A percentile compares a stretch with the other conserved stretches of the same genome.
Evolutionary conservation across 2,888 invertebrate genomes (phyloP).

Genomic region (Flexamia atlantica): DNA sequence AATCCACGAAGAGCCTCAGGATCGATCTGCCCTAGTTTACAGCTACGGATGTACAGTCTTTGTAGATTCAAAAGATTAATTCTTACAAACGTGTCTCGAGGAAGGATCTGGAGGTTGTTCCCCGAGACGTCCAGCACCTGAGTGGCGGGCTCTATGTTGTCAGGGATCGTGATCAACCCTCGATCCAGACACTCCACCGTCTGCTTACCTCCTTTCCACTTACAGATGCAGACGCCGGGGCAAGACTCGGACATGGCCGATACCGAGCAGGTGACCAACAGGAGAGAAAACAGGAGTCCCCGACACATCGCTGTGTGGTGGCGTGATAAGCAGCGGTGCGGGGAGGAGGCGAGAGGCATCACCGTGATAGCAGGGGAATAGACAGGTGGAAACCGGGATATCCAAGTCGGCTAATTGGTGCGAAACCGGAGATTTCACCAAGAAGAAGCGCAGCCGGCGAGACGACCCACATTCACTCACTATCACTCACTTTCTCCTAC

Average conservation of each 20-base stretch:
- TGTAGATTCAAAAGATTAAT: slow-evolving; percentile 92
- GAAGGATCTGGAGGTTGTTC: slow-evolving; percentile 90
- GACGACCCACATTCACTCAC: slow-evolving; percentile 44
- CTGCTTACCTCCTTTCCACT: slow-evolving; percentile 96
- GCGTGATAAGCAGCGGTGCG: slow-evolving; percentile 44
- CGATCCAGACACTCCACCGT: slow-evolving; percentile 94
- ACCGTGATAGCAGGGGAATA: slow-evolving; percentile 16
- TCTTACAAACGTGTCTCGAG: slow-evolving; percentile 88
- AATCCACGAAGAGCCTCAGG: slow-evolving; percentile 90
- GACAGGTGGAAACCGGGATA: slow-evolving; percentile 41
- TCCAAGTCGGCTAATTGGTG: slow-evolving; percentile 41
- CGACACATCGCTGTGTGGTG: slow-evolving; percentile 50
- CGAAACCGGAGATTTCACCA: slow-evolving; percentile 38
- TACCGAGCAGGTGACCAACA: slow-evolving; percentile 43
- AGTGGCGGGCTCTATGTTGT: slow-evolving; percentile 91
- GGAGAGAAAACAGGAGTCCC: not conserved
- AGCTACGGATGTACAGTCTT: slow-evolving; percentile 89
- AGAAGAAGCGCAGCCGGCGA: slow-evolving; percentile 43
- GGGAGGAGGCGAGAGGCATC: slow-evolving; percentile 37
- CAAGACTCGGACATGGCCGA: slow-evolving; percentile 74
- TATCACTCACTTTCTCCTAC: slow-evolving; percentile 44
- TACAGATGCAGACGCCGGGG: slow-evolving; percentile 90
- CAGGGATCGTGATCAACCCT: slow-evolving; percentile 89
- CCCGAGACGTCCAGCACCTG: slow-evolving; percentile 94
- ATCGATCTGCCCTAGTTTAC: slow-evolving; percentile 92